Conservation (phyloP, 2,113 vertebrate species). For the Arizona elegans region DNA sequence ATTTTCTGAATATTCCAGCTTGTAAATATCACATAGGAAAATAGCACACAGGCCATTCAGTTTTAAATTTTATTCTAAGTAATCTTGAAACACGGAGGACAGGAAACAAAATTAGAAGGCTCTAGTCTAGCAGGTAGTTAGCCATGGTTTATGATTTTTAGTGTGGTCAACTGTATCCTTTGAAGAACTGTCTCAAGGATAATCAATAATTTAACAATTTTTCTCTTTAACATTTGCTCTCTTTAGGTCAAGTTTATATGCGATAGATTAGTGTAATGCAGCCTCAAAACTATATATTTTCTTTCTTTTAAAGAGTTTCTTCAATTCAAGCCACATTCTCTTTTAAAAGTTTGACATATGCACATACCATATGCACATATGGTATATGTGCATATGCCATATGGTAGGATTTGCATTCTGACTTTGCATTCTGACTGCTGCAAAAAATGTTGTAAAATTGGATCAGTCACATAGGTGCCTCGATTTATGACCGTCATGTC, state of each 20-base stretch:
- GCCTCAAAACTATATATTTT: not conserved
- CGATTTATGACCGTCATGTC: not conserved
- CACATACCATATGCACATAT: not conserved
- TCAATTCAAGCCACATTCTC: not conserved
- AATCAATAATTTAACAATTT: not conserved
- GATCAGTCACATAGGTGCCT: not conserved
- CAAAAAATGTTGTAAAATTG: not conserved
- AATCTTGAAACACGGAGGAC: not conserved
- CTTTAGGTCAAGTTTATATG: not conserved
- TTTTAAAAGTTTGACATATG: not conserved
- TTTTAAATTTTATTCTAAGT: not conserved
- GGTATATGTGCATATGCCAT: not conserved
- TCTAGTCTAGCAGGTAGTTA: not conserved
- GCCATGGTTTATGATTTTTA: not conserved
- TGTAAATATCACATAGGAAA: not conserved
- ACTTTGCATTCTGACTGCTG: not conserved
- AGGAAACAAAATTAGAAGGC: not conserved
- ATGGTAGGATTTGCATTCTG: not conserved
- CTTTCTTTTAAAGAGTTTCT: not conserved
- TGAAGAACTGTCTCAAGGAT: not conserved
- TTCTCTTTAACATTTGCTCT: not conserved
- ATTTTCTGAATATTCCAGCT: not conserved
- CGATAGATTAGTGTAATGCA: not conserved
- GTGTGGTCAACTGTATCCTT: not conserved
- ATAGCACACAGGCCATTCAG: not conserved